Evolutionary conservation across 2,113 vertebrate genomes (phyloP).

Genomic region (Trematocara macrostoma): DNA sequence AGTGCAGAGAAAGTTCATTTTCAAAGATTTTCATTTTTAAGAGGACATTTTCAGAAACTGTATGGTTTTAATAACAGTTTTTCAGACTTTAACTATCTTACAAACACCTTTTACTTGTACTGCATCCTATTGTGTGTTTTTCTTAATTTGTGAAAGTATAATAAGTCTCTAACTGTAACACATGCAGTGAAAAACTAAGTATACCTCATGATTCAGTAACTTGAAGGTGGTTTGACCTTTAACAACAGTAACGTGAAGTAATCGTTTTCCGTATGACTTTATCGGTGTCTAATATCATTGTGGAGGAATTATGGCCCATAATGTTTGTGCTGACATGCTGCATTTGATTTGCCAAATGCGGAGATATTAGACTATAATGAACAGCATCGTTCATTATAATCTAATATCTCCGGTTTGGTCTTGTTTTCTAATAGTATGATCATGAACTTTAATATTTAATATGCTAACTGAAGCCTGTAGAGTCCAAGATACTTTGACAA

Average conservation of each 20-base stretch:
- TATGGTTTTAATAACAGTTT: not conserved
- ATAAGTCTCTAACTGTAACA: not conserved
- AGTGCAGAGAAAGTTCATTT: not conserved
- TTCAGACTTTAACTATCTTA: not conserved
- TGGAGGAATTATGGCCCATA: not conserved
- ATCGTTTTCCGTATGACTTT: not conserved
- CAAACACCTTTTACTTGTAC: not conserved
- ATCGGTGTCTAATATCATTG: not conserved
- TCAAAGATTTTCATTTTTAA: not conserved
- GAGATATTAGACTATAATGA: no score
- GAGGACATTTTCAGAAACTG: not conserved
- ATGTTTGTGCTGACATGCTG: not conserved
- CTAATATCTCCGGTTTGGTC: not conserved
- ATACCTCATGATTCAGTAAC: not conserved
- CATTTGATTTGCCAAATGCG: not conserved
- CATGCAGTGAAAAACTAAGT: not conserved
- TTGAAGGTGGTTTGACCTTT: not conserved
- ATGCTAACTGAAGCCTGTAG: not conserved
- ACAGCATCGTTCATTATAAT: not conserved
- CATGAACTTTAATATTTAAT: not conserved
- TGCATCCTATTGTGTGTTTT: rapidly evolving
- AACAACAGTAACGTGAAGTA: not conserved
- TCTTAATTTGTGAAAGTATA: not conserved
- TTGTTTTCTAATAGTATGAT: not conserved
- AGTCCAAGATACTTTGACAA: not conserved